phyloP scores from a whole-genome alignment of 2,797 vertebrate species.

The Leuciscus waleckii region DNA sequence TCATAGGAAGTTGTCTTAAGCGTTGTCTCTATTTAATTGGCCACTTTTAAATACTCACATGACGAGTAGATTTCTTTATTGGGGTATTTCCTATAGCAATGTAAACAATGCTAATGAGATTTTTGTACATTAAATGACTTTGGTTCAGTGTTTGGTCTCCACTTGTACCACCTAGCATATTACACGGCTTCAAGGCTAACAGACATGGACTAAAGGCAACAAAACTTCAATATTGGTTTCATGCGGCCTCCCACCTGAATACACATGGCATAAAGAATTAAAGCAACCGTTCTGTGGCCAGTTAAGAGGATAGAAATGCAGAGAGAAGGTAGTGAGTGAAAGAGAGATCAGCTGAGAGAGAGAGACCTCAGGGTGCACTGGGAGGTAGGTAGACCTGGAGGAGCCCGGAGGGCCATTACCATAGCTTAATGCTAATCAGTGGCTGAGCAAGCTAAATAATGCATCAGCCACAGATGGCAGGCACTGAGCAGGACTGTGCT shows the following conservation, averaged over 20 bases:
- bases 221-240: neutral
- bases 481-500: constrained; percentile 73
- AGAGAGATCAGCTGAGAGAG: constrained; percentile 82
- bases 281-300: constrained; percentile 74
- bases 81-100: neutral
- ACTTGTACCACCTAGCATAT: neutral
- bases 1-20: constrained; percentile 24
- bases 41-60: neutral
- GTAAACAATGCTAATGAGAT: neutral
- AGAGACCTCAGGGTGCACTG: constrained; percentile 77
- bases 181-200: neutral
- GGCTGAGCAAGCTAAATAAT: constrained; percentile 88
- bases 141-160: neutral
- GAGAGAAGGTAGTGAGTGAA: constrained; percentile 66
- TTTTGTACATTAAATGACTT: neutral
- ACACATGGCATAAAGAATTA: constrained; percentile 91
- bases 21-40: neutral
- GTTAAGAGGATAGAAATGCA: neutral
- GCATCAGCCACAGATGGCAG: constrained; percentile 88
- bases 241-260: constrained; percentile 57
- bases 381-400: constrained; percentile 80
- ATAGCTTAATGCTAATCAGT: constrained; percentile 90
- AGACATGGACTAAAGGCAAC: neutral
- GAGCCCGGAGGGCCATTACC: constrained; percentile 86
- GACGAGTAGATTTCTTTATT: neutral